Evolutionary conservation across 2,888 invertebrate species (phyloP).

Genomic region (Aspidapion aeneum): DNA sequence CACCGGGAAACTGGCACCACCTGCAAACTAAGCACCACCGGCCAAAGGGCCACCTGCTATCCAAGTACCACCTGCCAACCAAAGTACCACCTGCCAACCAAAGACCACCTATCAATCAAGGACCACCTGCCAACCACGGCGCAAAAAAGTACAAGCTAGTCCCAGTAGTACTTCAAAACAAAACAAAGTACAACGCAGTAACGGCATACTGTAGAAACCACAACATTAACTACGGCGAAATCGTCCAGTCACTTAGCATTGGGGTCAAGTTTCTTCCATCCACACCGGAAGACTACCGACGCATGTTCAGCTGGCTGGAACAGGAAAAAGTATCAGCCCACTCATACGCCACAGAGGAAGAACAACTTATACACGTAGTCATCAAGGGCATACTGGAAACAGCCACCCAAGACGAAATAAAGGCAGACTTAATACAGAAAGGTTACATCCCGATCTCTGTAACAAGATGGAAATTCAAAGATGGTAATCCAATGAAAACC

Average conservation of each 20-base stretch:
- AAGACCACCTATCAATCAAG: neutral
- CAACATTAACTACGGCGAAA: too few relatives aligned
- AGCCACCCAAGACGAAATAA: neutral
- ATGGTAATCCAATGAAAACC: neutral
- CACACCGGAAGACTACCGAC: neutral
- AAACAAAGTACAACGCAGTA: too few relatives aligned
- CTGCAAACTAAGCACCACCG: neutral
- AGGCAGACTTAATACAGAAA: neutral
- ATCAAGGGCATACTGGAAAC: slow-evolving; percentile 6
- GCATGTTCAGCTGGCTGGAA: neutral
- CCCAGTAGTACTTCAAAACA: neutral
- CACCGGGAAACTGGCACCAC: neutral
- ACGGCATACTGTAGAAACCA: too few relatives aligned
- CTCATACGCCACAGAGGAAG: slow-evolving; percentile 1
- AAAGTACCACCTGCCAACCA: neutral
- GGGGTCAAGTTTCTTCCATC: too few relatives aligned
- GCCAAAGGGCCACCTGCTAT: too few relatives aligned
- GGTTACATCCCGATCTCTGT: neutral
- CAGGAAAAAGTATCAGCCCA: neutral
- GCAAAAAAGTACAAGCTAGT: neutral
- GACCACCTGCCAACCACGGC: neutral
- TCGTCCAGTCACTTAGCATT: too few relatives aligned
- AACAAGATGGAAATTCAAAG: slow-evolving; percentile 1
- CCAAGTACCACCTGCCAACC: neutral
- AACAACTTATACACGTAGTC: slow-evolving; percentile 4